phyloP scores from a whole-genome alignment of 2,888 invertebrate genomes.

The Hypselothyrea guttata region DNA sequence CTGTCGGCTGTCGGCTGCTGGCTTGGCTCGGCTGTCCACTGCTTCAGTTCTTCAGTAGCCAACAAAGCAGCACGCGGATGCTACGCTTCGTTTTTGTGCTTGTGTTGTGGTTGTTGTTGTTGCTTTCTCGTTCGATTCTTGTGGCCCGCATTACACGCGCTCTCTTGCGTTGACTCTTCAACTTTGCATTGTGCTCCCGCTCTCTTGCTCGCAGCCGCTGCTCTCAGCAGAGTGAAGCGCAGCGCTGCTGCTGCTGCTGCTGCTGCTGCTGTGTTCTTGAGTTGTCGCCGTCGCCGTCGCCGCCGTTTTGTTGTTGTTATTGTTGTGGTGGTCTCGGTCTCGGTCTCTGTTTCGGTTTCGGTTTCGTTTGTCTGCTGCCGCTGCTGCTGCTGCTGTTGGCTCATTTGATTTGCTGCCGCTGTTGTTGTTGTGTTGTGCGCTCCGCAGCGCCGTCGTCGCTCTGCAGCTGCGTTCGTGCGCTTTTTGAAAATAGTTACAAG shows the following conservation, averaged over 20 bases:
- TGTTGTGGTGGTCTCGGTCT: conserved; percentile 56
- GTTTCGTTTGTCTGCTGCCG: conserved; percentile 59
- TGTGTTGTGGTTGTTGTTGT: conserved; percentile 44
- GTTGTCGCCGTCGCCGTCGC: conserved; percentile 46
- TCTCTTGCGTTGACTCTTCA: conserved; percentile 43
- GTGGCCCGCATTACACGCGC: conserved; percentile 39
- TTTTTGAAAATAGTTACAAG: conserved; percentile 81
- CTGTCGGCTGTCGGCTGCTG: conserved; percentile 27
- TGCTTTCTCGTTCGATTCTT: conserved; percentile 61
- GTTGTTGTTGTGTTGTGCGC: conserved; percentile 39
- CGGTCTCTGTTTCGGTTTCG: conserved; percentile 59
- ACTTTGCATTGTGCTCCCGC: conserved; percentile 31
- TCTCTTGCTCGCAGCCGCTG: conserved; percentile 13
- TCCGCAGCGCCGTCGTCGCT: conserved; percentile 63
- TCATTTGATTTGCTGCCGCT: conserved; percentile 71
- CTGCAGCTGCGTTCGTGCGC: conserved; percentile 79
- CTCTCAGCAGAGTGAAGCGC: conserved; percentile 1
- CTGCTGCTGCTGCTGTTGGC: conserved; percentile 46
- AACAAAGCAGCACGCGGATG: conserved; percentile 72
- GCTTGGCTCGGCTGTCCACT: conserved; percentile 47
- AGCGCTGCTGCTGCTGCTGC: conserved; percentile 21
- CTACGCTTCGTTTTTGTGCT: conserved; percentile 70
- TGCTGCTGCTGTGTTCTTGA: conserved; percentile 59
- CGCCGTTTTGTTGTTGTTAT: conserved; percentile 37
- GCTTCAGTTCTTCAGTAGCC: conserved; percentile 72